Conservation (phyloP, 2,888 invertebrate species). For the Coleophora flavipennella region DNA sequence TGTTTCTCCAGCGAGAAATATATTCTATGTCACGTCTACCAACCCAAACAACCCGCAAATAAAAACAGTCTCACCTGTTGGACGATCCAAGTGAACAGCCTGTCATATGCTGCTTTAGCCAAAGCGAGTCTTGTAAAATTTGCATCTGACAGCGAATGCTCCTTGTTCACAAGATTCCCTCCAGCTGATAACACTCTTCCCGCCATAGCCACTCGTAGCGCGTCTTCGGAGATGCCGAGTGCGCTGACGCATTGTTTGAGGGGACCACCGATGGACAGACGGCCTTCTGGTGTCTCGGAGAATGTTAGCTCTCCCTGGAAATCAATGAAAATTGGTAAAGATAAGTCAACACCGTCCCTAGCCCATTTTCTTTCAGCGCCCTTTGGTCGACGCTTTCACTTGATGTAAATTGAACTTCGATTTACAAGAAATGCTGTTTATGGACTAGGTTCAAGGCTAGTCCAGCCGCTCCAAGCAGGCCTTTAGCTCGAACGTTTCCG, state of each 20-base stretch:
- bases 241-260: slow-evolving; percentile 57
- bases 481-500: too few relatives aligned
- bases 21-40: not conserved
- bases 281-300: slow-evolving; percentile 74
- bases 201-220: slow-evolving; percentile 83
- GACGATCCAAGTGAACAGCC: slow-evolving; percentile 96
- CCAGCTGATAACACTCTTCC: slow-evolving; percentile 94
- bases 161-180: slow-evolving; percentile 80
- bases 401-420: too few relatives aligned
- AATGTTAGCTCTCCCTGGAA: slow-evolving; percentile 73
- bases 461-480: too few relatives aligned
- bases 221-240: slow-evolving; percentile 74
- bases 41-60: not conserved
- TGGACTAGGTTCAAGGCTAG: too few relatives aligned
- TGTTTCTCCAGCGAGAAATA: too few relatives aligned
- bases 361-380: too few relatives aligned
- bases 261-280: slow-evolving; percentile 69
- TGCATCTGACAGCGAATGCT: slow-evolving; percentile 88
- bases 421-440: too few relatives aligned
- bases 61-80: slow-evolving; percentile 52
- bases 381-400: too few relatives aligned
- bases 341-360: too few relatives aligned
- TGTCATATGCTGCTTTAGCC: slow-evolving; percentile 96
- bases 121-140: slow-evolving; percentile 92
- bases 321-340: slow-evolving; percentile 25